Percentiles rank a stretch among this genome's conserved stretches.
Evolutionary conservation across 2,888 invertebrate species (phyloP).

Genomic region (Yponomeuta sedellus): DNA sequence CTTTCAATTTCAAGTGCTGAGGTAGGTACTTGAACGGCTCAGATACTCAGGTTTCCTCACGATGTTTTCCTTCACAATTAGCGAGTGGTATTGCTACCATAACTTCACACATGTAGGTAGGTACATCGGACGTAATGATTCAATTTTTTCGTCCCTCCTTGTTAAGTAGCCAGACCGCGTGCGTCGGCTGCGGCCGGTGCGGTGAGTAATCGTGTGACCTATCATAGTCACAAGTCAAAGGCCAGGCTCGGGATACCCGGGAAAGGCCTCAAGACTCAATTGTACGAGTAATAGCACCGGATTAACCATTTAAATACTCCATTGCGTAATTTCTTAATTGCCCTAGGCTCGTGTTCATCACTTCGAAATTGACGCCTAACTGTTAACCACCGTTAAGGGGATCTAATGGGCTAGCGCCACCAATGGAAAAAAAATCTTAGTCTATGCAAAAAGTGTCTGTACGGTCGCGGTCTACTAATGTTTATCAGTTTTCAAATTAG

Average conservation of each 20-base stretch:
- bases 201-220: slow-evolving; percentile 5
- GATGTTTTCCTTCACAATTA: too few species aligned
- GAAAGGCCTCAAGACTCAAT: not conserved
- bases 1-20: too few species aligned
- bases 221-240: slow-evolving; percentile 13
- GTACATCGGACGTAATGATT: too few species aligned
- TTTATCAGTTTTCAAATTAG: too few species aligned
- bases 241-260: slow-evolving; percentile 1
- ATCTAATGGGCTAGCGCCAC: not conserved
- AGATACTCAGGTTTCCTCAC: too few species aligned
- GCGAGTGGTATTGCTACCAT: too few species aligned
- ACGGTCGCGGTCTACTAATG: too few species aligned
- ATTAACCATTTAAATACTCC: slow-evolving; percentile 8
- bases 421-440: too few species aligned
- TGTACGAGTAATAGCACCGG: not conserved
- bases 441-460: too few species aligned
- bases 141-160: not conserved
- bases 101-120: too few species aligned
- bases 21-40: too few species aligned
- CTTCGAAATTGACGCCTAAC: not conserved
- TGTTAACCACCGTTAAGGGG: not conserved
- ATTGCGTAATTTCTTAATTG: slow-evolving; percentile 6
- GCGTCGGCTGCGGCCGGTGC: too few species aligned
- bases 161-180: not conserved
- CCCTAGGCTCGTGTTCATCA: not conserved